These are phyloP conservation scores for Sycophila texana DNA, from an alignment of 2,888 invertebrate species.

Conservation along the genomic window DNA sequence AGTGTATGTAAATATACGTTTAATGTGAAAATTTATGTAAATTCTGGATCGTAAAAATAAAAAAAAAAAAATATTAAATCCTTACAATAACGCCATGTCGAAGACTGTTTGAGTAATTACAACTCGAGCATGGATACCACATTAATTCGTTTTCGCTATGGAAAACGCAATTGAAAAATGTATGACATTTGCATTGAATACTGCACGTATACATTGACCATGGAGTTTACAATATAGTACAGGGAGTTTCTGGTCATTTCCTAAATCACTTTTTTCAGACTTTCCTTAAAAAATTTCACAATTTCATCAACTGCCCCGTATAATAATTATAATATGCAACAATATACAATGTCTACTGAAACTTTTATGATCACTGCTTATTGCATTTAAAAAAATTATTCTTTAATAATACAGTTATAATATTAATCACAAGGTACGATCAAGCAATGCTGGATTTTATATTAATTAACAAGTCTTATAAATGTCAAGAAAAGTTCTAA, in stretches of 20 bases:
- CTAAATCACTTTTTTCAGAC: conserved; percentile 31
- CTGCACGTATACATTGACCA: conserved; percentile 54
- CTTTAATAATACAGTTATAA: conserved; percentile 35
- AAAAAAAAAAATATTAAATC: conserved; percentile 39
- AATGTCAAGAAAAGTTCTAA: conserved; percentile 10
- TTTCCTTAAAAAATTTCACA: conserved; percentile 30
- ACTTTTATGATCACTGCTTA: conserved; percentile 54
- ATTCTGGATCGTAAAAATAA: conserved; percentile 50
- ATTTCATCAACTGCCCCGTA: conserved; percentile 50
- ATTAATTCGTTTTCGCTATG: conserved; percentile 34
- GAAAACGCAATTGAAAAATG: conserved; percentile 47
- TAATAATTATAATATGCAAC: conserved; percentile 61
- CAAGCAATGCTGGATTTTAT: conserved; percentile 60
- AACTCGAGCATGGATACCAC: conserved; percentile 45
- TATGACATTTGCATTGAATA: conserved; percentile 52
- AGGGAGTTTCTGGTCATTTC: conserved; percentile 40
- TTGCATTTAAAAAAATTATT: conserved; percentile 52
- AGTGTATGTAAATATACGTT: conserved; percentile 29
- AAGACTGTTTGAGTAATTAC: conserved; percentile 35
- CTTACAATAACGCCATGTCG: conserved; percentile 41
- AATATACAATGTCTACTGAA: conserved; percentile 59
- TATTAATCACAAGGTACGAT: conserved; percentile 58
- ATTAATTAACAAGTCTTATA: conserved; percentile 43
- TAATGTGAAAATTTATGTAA: conserved; percentile 46
- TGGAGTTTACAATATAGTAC: conserved; percentile 46